Evolutionary conservation across 2,113 vertebrate species (phyloP).

Genomic region (Ptyas mucosa): DNA sequence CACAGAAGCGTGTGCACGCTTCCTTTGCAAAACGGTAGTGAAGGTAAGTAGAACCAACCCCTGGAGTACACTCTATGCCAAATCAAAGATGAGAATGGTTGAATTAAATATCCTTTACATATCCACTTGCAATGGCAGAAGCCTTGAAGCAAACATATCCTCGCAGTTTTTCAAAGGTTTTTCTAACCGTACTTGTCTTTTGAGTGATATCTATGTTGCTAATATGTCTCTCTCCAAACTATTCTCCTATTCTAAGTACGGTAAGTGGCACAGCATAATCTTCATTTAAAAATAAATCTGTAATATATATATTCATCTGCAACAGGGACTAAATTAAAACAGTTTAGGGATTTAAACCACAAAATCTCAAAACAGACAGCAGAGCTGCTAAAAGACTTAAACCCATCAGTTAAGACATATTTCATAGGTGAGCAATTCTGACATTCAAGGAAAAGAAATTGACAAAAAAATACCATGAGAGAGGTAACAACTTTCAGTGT

Average conservation of each 20-base stretch:
- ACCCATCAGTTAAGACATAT: background rate
- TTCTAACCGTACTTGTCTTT: background rate
- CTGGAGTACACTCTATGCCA: background rate
- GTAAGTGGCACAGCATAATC: background rate
- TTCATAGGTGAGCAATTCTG: background rate
- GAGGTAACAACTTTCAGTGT: background rate
- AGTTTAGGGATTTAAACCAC: background rate
- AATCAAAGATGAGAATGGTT: background rate
- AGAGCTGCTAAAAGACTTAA: background rate
- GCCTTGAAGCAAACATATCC: background rate
- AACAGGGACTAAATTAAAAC: background rate
- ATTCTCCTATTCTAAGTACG: background rate
- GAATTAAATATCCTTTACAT: background rate
- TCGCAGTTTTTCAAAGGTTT: background rate
- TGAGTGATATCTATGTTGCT: background rate
- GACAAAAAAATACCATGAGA: background rate
- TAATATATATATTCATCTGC: background rate
- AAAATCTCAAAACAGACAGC: background rate
- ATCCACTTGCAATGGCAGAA: background rate
- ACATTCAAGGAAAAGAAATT: background rate
- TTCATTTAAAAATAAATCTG: background rate
- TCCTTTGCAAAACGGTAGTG: no score
- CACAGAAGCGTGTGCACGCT: no score
- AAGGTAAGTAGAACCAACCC: no score
- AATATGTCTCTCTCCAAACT: background rate